Conservation (phyloP, 2,797 vertebrate genomes). For the Antrozous pallidus region DNA sequence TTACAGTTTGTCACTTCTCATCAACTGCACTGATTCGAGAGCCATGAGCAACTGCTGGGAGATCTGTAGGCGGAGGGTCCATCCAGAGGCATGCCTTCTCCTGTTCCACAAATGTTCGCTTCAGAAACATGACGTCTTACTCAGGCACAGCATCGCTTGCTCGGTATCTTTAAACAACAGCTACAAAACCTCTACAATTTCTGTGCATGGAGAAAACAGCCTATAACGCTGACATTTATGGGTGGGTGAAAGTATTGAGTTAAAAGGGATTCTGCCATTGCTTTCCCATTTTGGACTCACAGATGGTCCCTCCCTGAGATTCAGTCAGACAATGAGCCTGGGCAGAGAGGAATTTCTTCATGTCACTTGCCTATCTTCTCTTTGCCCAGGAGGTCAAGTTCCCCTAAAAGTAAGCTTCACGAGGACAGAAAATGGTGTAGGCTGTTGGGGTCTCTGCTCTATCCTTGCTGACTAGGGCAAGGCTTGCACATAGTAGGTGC, state of each 20-base stretch:
- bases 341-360: neutral
- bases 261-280: neutral
- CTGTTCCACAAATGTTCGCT: constrained; percentile 69
- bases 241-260: neutral
- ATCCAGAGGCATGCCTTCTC: constrained; percentile 62
- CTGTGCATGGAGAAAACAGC: constrained; percentile 30
- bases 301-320: neutral
- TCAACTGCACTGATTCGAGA: constrained; percentile 76
- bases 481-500: neutral
- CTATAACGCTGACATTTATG: neutral
- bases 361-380: neutral
- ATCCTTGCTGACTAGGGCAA: neutral
- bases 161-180: constrained; percentile 48
- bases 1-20: constrained; percentile 83
- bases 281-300: neutral
- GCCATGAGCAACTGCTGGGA: constrained; percentile 73
- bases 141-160: constrained; percentile 20
- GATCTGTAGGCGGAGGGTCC: constrained; percentile 76
- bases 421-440: neutral
- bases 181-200: constrained; percentile 19
- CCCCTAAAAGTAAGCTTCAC: neutral
- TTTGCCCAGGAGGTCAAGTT: neutral
- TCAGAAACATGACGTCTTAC: constrained; percentile 50
- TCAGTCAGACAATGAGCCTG: neutral
- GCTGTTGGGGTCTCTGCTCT: neutral